A percentile compares a stretch with the other conserved stretches of the same genome.
These are phyloP conservation scores for Zele albiditarsus DNA, from an alignment of 2,888 invertebrate species.

Conservation along the genomic window DNA sequence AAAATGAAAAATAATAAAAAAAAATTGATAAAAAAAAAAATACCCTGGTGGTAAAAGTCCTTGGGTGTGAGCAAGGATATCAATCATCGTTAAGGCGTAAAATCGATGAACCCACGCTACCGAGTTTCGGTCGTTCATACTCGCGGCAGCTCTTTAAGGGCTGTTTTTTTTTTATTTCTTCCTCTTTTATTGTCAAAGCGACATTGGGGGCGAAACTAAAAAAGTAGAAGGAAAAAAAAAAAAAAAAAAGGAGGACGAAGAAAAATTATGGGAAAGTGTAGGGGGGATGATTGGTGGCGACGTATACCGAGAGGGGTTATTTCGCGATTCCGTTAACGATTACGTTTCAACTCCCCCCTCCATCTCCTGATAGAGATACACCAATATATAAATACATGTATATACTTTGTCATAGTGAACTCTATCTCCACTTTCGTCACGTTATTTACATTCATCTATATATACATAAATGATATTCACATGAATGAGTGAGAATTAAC, in stretches of 20 bases:
- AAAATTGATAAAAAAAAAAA: background rate
- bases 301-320: conserved; percentile 51
- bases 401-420: background rate
- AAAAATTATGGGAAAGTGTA: background rate
- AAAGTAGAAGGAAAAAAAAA: background rate
- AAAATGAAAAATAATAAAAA: background rate
- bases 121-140: conserved; percentile 3
- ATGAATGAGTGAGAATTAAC: conserved; percentile 16
- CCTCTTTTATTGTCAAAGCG: background rate
- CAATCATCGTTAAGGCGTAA: conserved; percentile 48
- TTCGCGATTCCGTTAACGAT: conserved; percentile 55
- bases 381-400: conserved; percentile 8
- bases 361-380: background rate
- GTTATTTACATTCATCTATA: background rate
- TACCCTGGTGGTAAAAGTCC: conserved; percentile 29
- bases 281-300: conserved; percentile 45
- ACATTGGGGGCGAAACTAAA: background rate
- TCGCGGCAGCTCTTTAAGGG: conserved; percentile 27
- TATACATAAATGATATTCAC: background rate
- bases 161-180: conserved; percentile 30
- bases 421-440: background rate
- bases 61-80: conserved; percentile 25
- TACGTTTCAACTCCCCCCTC: conserved; percentile 44
- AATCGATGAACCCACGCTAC: conserved; percentile 43
- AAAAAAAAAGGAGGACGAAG: background rate